Percentiles rank a stretch among this genome's conserved stretches.
phyloP scores from a whole-genome alignment of 2,797 vertebrate genomes.

The Sebastes itinus region DNA sequence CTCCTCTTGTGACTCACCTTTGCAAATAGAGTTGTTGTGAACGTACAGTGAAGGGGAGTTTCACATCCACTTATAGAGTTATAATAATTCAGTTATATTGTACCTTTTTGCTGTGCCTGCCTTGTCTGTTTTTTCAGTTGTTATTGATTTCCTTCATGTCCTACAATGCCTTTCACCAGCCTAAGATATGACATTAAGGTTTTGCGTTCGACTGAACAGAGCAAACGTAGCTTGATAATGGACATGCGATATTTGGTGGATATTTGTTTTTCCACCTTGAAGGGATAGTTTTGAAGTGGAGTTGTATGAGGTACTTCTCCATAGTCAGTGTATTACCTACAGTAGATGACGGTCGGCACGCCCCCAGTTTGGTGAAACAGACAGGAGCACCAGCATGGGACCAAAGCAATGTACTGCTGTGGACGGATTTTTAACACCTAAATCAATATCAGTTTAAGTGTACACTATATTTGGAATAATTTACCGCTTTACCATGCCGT shows the following conservation, averaged over 20 bases:
- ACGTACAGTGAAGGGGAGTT: neutral
- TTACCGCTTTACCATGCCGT: too few relatives aligned
- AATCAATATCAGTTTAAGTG: too few relatives aligned
- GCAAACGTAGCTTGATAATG: neutral
- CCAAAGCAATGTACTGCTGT: too few relatives aligned
- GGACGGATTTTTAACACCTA: too few relatives aligned
- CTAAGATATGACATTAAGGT: neutral
- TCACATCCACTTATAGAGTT: conserved; percentile 4
- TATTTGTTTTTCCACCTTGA: neutral
- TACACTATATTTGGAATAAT: too few relatives aligned
- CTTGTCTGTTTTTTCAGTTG: neutral
- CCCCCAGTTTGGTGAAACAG: too few relatives aligned
- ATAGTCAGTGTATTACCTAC: too few relatives aligned
- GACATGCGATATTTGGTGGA: neutral
- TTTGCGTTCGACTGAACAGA: neutral
- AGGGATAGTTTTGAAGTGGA: too few relatives aligned
- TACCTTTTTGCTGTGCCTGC: neutral
- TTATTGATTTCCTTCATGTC: neutral
- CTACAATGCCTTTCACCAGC: neutral
- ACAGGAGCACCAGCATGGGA: too few relatives aligned
- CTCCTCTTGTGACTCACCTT: conserved; percentile 35
- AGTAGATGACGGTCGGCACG: too few relatives aligned
- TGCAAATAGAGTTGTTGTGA: conserved; percentile 15
- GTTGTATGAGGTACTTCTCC: too few relatives aligned
- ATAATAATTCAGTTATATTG: conserved; percentile 12